Conservation (phyloP, 2,113 vertebrate species). For the Pteronura brasiliensis region DNA sequence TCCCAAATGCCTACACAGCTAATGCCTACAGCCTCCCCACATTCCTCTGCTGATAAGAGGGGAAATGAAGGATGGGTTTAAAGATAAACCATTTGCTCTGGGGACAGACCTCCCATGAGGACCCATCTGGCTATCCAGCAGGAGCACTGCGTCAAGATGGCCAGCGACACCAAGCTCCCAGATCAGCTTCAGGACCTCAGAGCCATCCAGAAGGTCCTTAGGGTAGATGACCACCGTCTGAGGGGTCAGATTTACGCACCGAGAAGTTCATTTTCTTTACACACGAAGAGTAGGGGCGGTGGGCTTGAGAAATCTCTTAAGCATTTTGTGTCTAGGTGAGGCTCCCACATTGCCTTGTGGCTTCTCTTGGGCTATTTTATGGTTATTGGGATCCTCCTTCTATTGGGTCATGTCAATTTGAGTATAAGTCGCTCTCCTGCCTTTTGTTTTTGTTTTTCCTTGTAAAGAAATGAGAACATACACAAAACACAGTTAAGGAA, state of each 20-base stretch:
- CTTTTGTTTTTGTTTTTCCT: background rate
- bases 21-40: background rate
- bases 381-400: too few species aligned
- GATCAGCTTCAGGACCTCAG: background rate
- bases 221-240: background rate
- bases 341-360: background rate
- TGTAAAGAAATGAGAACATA: background rate
- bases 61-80: constrained; percentile 38
- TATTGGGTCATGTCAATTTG: too few species aligned
- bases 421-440: background rate
- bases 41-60: constrained; percentile 55
- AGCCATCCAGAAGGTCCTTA: background rate
- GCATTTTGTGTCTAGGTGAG: fast-evolving
- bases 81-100: constrained; percentile 42
- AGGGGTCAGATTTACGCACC: background rate
- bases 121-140: background rate
- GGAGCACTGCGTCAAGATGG: background rate
- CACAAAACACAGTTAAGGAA: background rate
- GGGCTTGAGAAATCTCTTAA: background rate
- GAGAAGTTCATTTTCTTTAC: background rate
- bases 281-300: fast-evolving
- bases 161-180: fast-evolving
- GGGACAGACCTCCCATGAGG: constrained; percentile 11
- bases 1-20: background rate
- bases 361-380: background rate